Conservation (phyloP, 2,888 invertebrate species). For the Diaperis boleti region DNA sequence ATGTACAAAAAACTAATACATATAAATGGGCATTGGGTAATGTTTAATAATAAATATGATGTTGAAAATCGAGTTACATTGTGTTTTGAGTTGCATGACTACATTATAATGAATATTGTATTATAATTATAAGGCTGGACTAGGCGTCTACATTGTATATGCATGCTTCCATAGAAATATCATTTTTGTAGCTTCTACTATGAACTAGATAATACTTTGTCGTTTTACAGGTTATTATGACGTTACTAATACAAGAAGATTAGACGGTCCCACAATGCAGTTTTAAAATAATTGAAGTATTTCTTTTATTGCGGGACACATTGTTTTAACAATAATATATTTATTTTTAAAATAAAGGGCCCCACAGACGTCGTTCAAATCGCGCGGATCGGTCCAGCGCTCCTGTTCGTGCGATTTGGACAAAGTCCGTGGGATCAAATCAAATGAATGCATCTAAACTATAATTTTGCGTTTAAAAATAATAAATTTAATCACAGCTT, state of each 20-base stretch:
- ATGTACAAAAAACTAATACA: neutral
- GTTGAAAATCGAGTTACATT: neutral
- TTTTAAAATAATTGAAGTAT: no score
- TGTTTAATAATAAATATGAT: slow-evolving; percentile 3
- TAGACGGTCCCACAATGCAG: no score
- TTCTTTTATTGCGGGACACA: no score
- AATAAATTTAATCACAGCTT: neutral
- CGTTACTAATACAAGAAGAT: neutral
- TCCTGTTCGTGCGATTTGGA: no score
- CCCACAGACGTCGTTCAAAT: neutral
- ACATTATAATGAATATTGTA: no score
- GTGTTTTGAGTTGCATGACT: no score
- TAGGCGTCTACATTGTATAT: no score
- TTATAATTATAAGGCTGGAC: neutral
- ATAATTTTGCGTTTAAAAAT: no score
- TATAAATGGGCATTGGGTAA: neutral
- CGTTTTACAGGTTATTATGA: neutral
- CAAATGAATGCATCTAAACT: no score
- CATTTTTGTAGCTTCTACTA: neutral
- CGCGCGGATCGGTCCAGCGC: no score
- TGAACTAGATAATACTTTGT: neutral
- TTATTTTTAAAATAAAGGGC: neutral
- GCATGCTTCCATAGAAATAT: neutral
- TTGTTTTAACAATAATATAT: no score
- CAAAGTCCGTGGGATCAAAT: no score